phyloP scores from a whole-genome alignment of 2,797 vertebrate genomes.

The Myotis daubentonii region DNA sequence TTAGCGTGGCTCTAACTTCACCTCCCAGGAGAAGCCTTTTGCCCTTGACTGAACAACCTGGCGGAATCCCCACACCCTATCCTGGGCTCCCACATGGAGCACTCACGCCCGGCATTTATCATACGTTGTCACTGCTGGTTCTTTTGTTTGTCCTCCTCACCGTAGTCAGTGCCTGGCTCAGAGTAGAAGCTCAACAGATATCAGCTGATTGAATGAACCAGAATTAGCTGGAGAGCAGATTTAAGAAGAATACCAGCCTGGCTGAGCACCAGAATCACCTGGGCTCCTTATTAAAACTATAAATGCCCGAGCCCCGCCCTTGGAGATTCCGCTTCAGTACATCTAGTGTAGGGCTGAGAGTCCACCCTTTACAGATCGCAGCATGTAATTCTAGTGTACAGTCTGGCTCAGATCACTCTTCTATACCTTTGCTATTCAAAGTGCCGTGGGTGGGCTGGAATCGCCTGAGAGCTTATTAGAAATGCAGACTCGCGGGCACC shows the following conservation, averaged over 20 bases:
- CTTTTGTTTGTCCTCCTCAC: background rate
- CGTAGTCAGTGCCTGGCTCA: background rate
- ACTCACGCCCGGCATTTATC: background rate
- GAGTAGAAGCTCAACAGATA: background rate
- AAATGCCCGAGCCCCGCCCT: background rate
- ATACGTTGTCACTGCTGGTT: background rate
- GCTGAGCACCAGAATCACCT: background rate
- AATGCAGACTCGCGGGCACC: background rate
- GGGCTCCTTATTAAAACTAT: background rate
- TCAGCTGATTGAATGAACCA: background rate
- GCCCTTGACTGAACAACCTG: background rate
- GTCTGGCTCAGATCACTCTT: background rate
- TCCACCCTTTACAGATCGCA: background rate
- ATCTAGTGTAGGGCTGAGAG: background rate
- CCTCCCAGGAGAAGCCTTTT: background rate
- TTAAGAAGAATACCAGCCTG: background rate
- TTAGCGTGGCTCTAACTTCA: background rate
- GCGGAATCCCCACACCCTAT: background rate
- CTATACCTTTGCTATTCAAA: background rate
- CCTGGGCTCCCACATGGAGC: background rate
- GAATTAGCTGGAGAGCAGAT: constrained; percentile 30
- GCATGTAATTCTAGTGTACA: background rate
- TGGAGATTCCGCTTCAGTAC: constrained; percentile 12
- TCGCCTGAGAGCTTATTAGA: background rate
- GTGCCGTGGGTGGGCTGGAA: background rate